Percentiles rank a stretch among this genome's conserved stretches.
These are phyloP conservation scores for Ennomos fuscantarius DNA, from an alignment of 2,888 invertebrate genomes.

Conservation along the genomic window DNA sequence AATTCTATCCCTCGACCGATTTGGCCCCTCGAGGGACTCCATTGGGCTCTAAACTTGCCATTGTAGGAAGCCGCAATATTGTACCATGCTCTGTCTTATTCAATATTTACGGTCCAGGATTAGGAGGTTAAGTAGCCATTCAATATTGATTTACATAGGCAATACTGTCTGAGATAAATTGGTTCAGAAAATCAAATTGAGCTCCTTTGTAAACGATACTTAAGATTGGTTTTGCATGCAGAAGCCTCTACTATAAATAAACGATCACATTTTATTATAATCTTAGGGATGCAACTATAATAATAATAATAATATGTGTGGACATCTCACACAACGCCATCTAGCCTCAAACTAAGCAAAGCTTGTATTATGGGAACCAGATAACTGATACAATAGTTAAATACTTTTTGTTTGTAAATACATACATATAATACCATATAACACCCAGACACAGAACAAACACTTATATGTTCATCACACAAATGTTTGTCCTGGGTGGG, in stretches of 20 bases:
- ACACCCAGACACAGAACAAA: no score
- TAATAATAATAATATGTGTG: no score
- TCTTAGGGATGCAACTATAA: no score
- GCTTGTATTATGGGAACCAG: no score
- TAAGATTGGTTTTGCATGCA: constrained; percentile 22
- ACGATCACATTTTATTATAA: constrained; percentile 26
- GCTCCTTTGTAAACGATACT: constrained; percentile 17
- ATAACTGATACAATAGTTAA: no score
- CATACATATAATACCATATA: no score
- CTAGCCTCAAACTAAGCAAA: no score
- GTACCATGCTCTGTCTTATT: constrained; percentile 42
- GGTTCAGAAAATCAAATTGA: constrained; percentile 26
- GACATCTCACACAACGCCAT: no score
- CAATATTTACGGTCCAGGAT: constrained; percentile 48
- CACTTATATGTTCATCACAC: no score
- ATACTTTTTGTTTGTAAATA: no score
- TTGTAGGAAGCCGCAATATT: constrained; percentile 38
- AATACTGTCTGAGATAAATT: constrained; percentile 36
- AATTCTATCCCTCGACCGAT: constrained; percentile 54
- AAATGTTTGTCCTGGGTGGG: no score
- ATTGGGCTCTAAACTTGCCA: constrained; percentile 35
- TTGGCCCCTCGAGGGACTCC: constrained; percentile 40
- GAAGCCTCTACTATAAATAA: constrained; percentile 21
- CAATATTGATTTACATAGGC: constrained; percentile 43
- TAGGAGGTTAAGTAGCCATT: constrained; percentile 38